These are phyloP conservation scores for Enteromius thamalakanensis DNA, from an alignment of 2,797 vertebrate species.

Conservation along the genomic window DNA sequence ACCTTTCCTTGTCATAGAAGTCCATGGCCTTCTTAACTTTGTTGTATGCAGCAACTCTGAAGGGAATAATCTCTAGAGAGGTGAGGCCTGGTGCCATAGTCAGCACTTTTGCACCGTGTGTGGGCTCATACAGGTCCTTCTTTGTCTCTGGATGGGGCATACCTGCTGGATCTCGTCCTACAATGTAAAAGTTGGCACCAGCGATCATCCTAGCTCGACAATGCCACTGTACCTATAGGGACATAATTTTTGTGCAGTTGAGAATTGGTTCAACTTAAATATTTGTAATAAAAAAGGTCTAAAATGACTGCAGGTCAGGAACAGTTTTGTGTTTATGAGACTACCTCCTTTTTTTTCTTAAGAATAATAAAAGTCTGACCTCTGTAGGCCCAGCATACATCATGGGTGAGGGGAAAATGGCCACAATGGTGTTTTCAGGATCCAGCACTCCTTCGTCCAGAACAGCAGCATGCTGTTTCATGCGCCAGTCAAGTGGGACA, in stretches of 20 bases:
- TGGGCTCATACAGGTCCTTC: constrained; percentile 92
- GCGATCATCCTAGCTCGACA: constrained; percentile 94
- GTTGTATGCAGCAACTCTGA: constrained; percentile 96
- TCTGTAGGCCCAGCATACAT: constrained; percentile 97
- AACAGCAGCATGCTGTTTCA: constrained; percentile 85
- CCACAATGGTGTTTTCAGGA: constrained; percentile 86
- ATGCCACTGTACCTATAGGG: constrained; percentile 94
- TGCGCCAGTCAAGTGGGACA: constrained; percentile 83
- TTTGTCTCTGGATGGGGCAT: constrained; percentile 95
- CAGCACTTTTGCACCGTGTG: constrained; percentile 92
- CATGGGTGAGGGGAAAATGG: constrained; percentile 98
- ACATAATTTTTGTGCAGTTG: background rate
- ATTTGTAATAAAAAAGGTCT: background rate
- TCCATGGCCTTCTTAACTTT: constrained; percentile 91
- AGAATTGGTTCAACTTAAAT: background rate
- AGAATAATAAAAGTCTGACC: constrained; percentile 70
- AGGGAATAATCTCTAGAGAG: constrained; percentile 97
- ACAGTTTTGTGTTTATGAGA: background rate
- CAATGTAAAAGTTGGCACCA: constrained; percentile 96
- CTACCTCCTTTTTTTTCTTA: background rate
- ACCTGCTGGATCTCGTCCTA: constrained; percentile 96
- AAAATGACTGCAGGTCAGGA: background rate
- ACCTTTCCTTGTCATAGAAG: constrained; percentile 89
- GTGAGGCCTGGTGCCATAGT: constrained; percentile 96
- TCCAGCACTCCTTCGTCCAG: constrained; percentile 86